A percentile compares a stretch with the other conserved stretches of the same genome.
phyloP scores from a whole-genome alignment of 2,888 invertebrate species.

The Lissonota sp. region DNA sequence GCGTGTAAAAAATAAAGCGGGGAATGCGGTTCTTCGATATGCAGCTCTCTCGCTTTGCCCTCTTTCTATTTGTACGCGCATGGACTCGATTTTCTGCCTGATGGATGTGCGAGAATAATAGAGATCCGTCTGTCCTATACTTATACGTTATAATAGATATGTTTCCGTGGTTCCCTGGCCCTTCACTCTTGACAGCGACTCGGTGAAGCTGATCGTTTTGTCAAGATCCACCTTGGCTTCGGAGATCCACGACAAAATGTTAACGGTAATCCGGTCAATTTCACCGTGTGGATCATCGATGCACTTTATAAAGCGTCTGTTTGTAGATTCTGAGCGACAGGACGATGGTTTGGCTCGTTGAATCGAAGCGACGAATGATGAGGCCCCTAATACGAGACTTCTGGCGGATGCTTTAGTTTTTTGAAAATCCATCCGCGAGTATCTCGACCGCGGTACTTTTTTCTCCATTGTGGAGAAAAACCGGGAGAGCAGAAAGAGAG shows the following conservation, averaged over 20 bases:
- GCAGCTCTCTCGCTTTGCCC: conserved; percentile 20
- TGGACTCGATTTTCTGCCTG: conserved; percentile 36
- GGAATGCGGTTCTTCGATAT: conserved; percentile 53
- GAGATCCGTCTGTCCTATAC: conserved; percentile 59
- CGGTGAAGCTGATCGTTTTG: conserved; percentile 43
- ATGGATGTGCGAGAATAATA: conserved; percentile 63
- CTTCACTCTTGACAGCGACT: conserved; percentile 42
- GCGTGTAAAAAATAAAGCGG: conserved; percentile 42
- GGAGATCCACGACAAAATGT: neutral
- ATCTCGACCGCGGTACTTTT: conserved; percentile 53
- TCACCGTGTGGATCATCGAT: conserved; percentile 18
- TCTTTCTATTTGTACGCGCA: neutral
- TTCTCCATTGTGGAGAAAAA: conserved; percentile 58
- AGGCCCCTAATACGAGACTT: conserved; percentile 43
- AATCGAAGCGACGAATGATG: conserved; percentile 39
- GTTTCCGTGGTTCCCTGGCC: conserved; percentile 58
- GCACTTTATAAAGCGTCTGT: conserved; percentile 17
- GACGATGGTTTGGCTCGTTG: conserved; percentile 7
- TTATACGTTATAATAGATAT: conserved; percentile 67
- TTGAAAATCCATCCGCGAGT: conserved; percentile 33
- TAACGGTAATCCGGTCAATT: conserved; percentile 46
- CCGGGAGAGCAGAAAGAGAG: conserved; percentile 31
- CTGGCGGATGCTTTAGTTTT: conserved; percentile 31
- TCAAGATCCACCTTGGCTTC: neutral
- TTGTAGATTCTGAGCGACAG: conserved; percentile 30